A percentile compares a stretch with the other conserved stretches of the same genome.
Evolutionary conservation across 2,113 vertebrate species (phyloP).

Genomic region (Rhizomys pruinosus): DNA sequence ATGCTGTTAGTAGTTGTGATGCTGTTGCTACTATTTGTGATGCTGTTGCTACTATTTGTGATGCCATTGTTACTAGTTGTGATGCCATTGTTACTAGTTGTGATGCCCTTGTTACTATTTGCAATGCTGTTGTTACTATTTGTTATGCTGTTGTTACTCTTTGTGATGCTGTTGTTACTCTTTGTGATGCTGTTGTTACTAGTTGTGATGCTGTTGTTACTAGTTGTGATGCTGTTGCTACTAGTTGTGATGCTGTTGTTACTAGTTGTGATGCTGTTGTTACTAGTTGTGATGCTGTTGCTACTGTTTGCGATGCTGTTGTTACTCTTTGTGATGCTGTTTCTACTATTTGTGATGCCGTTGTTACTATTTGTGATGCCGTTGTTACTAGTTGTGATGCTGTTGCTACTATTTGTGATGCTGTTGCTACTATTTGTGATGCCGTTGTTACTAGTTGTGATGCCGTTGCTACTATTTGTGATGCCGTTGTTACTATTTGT

Average conservation of each 20-base stretch:
- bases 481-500: background rate
- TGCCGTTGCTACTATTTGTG: background rate
- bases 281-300: no score
- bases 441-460: no score
- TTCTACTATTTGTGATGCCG: background rate
- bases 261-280: no score
- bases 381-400: no score
- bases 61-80: no score
- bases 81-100: no score
- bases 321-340: background rate
- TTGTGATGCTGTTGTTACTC: no score
- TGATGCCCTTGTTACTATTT: background rate
- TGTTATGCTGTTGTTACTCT: background rate
- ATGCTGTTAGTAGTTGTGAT: no score
- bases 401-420: background rate
- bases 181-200: background rate
- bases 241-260: no score
- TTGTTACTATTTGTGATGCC: background rate
- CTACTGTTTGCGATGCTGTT: background rate
- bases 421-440: background rate
- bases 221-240: no score
- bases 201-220: no score
- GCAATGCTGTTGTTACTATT: background rate
- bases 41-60: background rate
- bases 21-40: background rate